Percentiles rank a stretch among this genome's conserved stretches.
phyloP scores from a whole-genome alignment of 1,140 invertebrate species.

The Magallana angulata region DNA sequence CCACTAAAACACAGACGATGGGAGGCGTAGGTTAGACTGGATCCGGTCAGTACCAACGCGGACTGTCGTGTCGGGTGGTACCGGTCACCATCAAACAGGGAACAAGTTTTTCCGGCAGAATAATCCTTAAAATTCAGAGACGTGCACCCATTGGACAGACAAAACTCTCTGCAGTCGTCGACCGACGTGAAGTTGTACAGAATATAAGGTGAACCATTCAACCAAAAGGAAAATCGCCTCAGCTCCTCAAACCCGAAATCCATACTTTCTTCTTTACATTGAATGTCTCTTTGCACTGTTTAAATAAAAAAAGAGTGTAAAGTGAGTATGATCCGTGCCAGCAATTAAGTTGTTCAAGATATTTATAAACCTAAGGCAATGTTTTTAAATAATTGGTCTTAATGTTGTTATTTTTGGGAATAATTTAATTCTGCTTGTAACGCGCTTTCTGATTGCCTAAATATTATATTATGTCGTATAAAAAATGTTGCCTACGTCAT shows the following conservation, averaged over 20 bases:
- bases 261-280: background rate
- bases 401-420: too few species aligned
- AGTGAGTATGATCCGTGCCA: background rate
- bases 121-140: background rate
- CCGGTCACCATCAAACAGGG: conserved; percentile 21
- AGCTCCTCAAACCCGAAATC: conserved; percentile 50
- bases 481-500: too few species aligned
- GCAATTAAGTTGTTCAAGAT: too few species aligned
- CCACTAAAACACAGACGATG: conserved; percentile 21
- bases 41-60: background rate
- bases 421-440: too few species aligned
- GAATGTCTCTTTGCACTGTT: conserved; percentile 25
- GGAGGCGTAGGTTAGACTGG: background rate
- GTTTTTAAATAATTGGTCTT: too few species aligned
- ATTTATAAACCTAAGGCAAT: too few species aligned
- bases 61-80: background rate
- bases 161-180: background rate
- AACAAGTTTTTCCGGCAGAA: background rate
- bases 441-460: too few species aligned
- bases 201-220: background rate
- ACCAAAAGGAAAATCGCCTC: conserved; percentile 28
- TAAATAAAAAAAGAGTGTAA: background rate
- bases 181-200: background rate
- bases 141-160: background rate
- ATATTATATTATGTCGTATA: too few species aligned